Conservation (phyloP, 2,888 invertebrate species). For the Liopterus haemorrhoidalis region DNA sequence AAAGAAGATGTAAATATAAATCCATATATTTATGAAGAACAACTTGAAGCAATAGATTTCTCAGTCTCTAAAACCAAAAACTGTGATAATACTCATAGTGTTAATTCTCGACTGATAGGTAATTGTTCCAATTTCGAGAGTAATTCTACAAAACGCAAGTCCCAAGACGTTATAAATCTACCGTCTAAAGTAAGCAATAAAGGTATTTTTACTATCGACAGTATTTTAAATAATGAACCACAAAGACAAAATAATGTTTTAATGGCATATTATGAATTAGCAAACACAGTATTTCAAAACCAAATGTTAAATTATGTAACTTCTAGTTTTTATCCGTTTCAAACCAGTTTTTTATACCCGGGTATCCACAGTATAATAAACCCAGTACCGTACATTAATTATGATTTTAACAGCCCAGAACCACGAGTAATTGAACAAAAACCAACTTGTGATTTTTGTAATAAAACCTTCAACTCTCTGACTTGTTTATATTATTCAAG, state of each 20-base stretch:
- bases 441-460: conserved; percentile 55
- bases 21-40: conserved; percentile 8
- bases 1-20: conserved; percentile 12
- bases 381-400: conserved; percentile 40
- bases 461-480: conserved; percentile 50
- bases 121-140: conserved; percentile 4
- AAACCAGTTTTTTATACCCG: conserved; percentile 49
- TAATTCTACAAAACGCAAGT: conserved; percentile 17
- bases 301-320: conserved; percentile 26
- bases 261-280: conserved; percentile 35
- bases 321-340: conserved; percentile 37
- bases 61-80: conserved; percentile 7
- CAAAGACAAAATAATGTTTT: conserved; percentile 17
- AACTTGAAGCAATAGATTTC: not conserved
- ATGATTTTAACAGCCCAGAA: conserved; percentile 26
- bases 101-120: too few relatives aligned
- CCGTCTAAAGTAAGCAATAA: conserved; percentile 5
- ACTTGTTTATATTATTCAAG: conserved; percentile 53
- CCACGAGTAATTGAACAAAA: conserved; percentile 38
- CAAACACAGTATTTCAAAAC: conserved; percentile 36
- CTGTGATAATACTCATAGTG: conserved; percentile 12
- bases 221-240: conserved; percentile 25
- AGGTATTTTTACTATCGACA: conserved; percentile 28
- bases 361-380: conserved; percentile 57
- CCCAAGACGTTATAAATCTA: conserved; percentile 9